Conservation (phyloP, 2,797 vertebrate genomes). For the Podarcis siculus region DNA sequence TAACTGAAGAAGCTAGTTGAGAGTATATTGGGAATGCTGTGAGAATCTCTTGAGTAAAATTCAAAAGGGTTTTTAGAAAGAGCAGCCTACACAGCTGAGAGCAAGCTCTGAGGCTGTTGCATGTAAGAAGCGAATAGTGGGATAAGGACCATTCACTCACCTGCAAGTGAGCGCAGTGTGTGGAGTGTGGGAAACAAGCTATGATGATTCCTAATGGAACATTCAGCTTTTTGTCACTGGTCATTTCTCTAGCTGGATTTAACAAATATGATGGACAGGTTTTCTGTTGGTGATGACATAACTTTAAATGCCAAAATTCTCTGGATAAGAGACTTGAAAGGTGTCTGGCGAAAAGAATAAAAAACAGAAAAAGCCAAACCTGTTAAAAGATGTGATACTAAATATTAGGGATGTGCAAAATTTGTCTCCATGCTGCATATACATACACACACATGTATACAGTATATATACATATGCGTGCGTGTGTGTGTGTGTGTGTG, state of each 20-base stretch:
- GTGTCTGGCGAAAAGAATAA: too few species aligned
- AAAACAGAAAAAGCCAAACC: too few species aligned
- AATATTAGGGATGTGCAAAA: too few species aligned
- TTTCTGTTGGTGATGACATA: slow-evolving; percentile 47
- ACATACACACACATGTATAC: too few species aligned
- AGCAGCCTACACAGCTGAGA: background rate
- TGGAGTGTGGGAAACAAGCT: too few species aligned
- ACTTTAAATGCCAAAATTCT: background rate
- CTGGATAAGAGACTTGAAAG: too few species aligned
- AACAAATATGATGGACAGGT: background rate
- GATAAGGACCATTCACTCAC: background rate
- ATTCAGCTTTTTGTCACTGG: background rate
- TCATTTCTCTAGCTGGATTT: background rate
- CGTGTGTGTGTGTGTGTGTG: too few species aligned
- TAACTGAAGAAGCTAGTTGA: background rate
- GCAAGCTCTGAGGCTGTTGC: background rate
- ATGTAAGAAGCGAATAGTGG: background rate
- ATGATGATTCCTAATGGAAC: background rate
- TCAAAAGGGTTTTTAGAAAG: background rate
- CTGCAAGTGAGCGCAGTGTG: too few species aligned
- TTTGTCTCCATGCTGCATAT: too few species aligned
- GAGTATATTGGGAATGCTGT: background rate
- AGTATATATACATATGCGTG: too few species aligned
- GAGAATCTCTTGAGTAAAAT: background rate
- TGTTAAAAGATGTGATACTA: too few species aligned